phyloP scores from a whole-genome alignment of 2,797 vertebrate genomes.

The Poecilia velifera region DNA sequence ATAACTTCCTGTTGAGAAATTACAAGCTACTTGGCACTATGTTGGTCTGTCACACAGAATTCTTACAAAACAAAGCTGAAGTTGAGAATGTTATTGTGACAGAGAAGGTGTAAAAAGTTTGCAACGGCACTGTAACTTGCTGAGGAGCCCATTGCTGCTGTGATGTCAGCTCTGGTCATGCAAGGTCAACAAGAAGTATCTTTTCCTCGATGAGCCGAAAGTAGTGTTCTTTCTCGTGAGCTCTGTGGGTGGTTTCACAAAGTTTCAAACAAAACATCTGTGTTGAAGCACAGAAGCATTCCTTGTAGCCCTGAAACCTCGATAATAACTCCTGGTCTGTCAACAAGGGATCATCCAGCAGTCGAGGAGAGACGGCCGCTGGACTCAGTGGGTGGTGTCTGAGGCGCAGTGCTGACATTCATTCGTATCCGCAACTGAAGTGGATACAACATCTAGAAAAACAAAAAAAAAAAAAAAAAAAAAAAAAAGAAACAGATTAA shows the following conservation, averaged over 20 bases:
- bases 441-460: constrained; percentile 29
- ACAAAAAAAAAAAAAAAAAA: no score
- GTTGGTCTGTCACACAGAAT: neutral
- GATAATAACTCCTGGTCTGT: constrained; percentile 75
- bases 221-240: constrained; percentile 37
- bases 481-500: constrained; percentile 3
- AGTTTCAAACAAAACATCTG: constrained; percentile 62
- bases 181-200: neutral
- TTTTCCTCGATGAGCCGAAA: constrained; percentile 34
- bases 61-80: neutral
- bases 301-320: constrained; percentile 62
- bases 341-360: constrained; percentile 70
- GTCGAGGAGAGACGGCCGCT: constrained; percentile 41
- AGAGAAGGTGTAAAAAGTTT: neutral
- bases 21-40: neutral
- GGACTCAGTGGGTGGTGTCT: constrained; percentile 54
- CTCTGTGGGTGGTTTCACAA: constrained; percentile 71
- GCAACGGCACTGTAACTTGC: neutral
- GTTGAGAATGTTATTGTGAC: neutral
- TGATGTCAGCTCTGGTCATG: constrained; percentile 2
- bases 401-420: constrained; percentile 38
- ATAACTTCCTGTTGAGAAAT: neutral
- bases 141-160: neutral
- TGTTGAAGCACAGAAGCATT: constrained; percentile 64
- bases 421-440: constrained; percentile 47